Conservation (phyloP, 2,888 invertebrate species). For the Hetaerina titia region DNA sequence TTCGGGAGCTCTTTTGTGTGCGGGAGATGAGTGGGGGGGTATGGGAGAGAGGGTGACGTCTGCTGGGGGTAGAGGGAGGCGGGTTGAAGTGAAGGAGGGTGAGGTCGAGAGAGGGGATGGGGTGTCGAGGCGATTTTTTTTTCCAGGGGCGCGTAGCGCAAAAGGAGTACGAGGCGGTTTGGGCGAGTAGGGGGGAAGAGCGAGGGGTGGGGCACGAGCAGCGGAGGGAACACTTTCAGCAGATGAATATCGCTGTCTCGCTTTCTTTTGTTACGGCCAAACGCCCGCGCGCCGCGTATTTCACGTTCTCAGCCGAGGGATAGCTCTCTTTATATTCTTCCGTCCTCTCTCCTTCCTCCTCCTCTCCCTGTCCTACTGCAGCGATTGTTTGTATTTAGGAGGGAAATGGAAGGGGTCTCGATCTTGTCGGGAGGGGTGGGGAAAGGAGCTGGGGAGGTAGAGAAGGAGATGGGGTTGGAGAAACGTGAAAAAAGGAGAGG, state of each 20-base stretch:
- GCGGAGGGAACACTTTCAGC: constrained; percentile 29
- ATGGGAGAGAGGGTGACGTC: not conserved
- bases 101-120: not conserved
- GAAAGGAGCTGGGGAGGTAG: not conserved
- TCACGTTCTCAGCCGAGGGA: not conserved
- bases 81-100: not conserved
- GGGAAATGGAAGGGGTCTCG: not conserved
- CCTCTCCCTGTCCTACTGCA: not conserved
- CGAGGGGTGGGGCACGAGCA: not conserved
- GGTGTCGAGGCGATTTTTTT: not conserved
- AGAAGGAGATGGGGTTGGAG: not conserved
- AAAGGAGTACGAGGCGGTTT: not conserved
- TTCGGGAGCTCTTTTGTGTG: constrained; percentile 30
- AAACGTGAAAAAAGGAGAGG: not conserved
- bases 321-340: not conserved
- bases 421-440: not conserved
- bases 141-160: not conserved
- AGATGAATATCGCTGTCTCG: constrained; percentile 57
- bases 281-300: constrained; percentile 42
- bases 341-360: not conserved
- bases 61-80: not conserved
- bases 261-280: constrained; percentile 27
- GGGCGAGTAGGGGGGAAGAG: not conserved
- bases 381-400: not conserved
- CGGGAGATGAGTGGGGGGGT: not conserved